Percentiles rank a stretch among this genome's conserved stretches.
These are phyloP conservation scores for Protobothrops flavoviridis DNA, from an alignment of 2,113 vertebrate genomes.

Conservation along the genomic window DNA sequence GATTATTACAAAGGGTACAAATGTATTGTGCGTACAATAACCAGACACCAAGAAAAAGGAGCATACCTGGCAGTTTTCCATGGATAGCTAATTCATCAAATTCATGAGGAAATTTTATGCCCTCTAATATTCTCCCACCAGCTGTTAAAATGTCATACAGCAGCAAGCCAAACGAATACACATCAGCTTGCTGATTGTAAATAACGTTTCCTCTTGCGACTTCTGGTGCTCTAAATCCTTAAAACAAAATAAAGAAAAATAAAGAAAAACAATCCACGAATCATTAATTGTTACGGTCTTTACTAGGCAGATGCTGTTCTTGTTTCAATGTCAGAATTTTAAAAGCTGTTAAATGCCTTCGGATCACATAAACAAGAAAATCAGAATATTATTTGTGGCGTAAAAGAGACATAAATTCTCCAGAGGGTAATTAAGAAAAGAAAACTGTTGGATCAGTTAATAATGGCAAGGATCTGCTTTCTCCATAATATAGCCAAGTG, in stretches of 20 bases:
- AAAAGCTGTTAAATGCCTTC: constrained; percentile 23
- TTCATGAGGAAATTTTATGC: constrained; percentile 95
- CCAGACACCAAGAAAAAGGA: constrained; percentile 9
- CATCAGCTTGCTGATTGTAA: constrained; percentile 95
- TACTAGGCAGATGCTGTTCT: constrained; percentile 18
- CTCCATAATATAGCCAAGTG: neutral
- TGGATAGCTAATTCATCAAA: constrained; percentile 94
- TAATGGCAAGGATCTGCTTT: neutral
- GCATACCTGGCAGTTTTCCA: constrained; percentile 90
- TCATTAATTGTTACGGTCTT: constrained; percentile 39
- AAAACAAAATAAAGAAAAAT: constrained; percentile 38
- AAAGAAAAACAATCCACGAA: constrained; percentile 18
- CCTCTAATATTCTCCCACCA: constrained; percentile 90
- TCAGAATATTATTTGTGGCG: constrained; percentile 31
- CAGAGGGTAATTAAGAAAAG: constrained; percentile 29
- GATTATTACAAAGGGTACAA: neutral
- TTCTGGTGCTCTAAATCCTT: constrained; percentile 93
- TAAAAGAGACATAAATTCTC: constrained; percentile 6
- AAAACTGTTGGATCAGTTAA: neutral
- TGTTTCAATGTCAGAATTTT: constrained; percentile 33
- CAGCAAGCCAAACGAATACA: constrained; percentile 95
- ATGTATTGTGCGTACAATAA: neutral
- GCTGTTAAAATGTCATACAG: constrained; percentile 93
- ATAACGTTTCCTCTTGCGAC: constrained; percentile 92
- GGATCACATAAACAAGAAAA: constrained; percentile 25